phyloP scores from a whole-genome alignment of 2,888 invertebrate genomes.

The Aphidius colemani region DNA sequence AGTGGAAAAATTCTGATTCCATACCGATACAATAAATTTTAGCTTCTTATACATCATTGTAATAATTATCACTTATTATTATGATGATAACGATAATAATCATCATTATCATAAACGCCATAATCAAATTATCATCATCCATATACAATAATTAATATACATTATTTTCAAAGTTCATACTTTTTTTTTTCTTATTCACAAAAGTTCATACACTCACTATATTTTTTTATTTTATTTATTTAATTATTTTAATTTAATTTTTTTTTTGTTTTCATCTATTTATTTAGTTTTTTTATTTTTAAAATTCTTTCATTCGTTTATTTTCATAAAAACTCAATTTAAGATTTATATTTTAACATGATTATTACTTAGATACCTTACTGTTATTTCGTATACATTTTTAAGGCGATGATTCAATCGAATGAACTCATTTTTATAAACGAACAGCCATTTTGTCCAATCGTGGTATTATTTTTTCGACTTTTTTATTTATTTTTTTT shows the following conservation, averaged over 20 bases:
- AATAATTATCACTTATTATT: slow-evolving; percentile 47
- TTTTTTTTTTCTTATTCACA: slow-evolving; percentile 38
- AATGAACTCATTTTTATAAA: slow-evolving; percentile 57
- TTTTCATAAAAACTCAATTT: slow-evolving; percentile 56
- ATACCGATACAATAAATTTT: slow-evolving; percentile 59
- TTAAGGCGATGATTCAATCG: slow-evolving; percentile 62
- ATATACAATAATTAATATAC: slow-evolving; percentile 58
- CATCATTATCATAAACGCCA: slow-evolving; percentile 42
- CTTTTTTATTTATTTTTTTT: slow-evolving; percentile 18
- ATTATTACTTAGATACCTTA: slow-evolving; percentile 61
- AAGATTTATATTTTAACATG: slow-evolving; percentile 54
- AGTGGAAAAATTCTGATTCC: slow-evolving; percentile 57
- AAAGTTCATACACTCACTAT: slow-evolving; percentile 34
- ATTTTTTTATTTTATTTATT: slow-evolving; percentile 31
- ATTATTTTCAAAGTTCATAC: slow-evolving; percentile 39
- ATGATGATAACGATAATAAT: slow-evolving; percentile 47
- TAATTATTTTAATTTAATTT: slow-evolving; percentile 25
- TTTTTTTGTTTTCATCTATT: neutral
- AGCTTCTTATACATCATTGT: slow-evolving; percentile 57
- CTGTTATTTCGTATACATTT: slow-evolving; percentile 61
- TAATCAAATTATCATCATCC: slow-evolving; percentile 42
- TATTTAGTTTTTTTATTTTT: slow-evolving; percentile 17
- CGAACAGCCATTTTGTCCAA: slow-evolving; percentile 56
- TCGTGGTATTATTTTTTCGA: slow-evolving; percentile 30
- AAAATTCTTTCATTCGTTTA: slow-evolving; percentile 37